Base-by-base conservation (phyloP, 2,797 vertebrate species). In the Peromyscus melanophrys region DNA sequence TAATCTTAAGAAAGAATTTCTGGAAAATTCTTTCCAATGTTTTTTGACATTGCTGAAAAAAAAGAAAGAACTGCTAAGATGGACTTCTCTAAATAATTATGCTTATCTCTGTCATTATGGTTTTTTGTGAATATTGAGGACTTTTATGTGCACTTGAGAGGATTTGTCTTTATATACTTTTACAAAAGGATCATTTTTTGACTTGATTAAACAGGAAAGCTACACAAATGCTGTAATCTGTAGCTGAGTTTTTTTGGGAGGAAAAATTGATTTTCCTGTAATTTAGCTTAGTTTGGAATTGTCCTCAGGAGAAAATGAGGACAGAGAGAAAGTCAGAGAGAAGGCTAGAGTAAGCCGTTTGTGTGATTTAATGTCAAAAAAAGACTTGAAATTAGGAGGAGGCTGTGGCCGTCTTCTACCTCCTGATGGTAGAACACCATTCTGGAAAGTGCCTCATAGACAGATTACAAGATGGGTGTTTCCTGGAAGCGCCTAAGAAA, bases 261-360 rank as follows among this genome's bases (percentile, higher is more conserved):
- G 73, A 71, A 91, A 95, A 93, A 63, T 93, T 34, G 4, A 69
- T 97, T 59, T 96, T 93, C 63, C 78, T 94, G 55, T 93, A 69
- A 92, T 96, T 95, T 86, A 49, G 92, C 92, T 97, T 84, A 25
- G 75, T 90, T 93, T 75, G 69, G 92, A 92, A 81, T 93, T 95
- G 95, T 94, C 57, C 11, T 84, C 52, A 90, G 85, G 59, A 77
- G 17, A 76, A 96, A 87, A 61, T 67, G 78, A 96, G 71, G 84
- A 78, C 46, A 61, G 40, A 27, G 61, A 93, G 90, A 93, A 90
- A 87, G 55, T 46, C 46, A 57, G 71, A 83, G 52, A 43, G 34
- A 80, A 78, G 89, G 52, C 37, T 55, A 90, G 40, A 94, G 43
- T 63, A 96, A 89, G 77, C 37, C 69, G 25, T 71, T 93, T 69